Conservation (phyloP, 2,113 vertebrate genomes). For the Nerophis lumbriciformis region DNA sequence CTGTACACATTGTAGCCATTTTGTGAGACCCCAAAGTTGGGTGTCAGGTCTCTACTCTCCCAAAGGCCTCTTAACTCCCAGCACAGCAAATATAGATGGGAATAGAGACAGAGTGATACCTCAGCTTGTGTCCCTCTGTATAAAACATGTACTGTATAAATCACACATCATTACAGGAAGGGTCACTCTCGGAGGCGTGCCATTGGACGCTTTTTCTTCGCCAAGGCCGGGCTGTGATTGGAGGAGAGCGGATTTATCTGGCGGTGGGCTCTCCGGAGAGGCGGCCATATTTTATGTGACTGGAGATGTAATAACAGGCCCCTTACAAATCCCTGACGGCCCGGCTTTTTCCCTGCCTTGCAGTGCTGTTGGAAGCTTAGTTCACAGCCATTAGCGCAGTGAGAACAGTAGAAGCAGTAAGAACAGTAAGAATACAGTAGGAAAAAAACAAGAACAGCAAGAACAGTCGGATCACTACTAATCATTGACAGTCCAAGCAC, state of each 20-base stretch:
- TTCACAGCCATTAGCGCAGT: conserved; percentile 26
- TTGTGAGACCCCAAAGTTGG: conserved; percentile 58
- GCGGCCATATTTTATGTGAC: conserved; percentile 64
- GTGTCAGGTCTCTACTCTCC: conserved; percentile 48
- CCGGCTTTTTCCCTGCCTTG: conserved; percentile 36
- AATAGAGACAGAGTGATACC: conserved; percentile 13
- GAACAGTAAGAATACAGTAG: too few relatives aligned
- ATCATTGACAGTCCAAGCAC: too few relatives aligned
- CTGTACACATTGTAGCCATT: conserved; percentile 59
- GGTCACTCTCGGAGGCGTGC: conserved; percentile 45
- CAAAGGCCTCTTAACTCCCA: conserved; percentile 60
- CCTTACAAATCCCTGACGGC: conserved; percentile 64
- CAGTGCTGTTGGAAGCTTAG: conserved; percentile 37
- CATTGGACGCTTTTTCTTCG: conserved; percentile 52
- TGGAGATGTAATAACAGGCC: conserved; percentile 67
- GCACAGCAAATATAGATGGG: conserved; percentile 54
- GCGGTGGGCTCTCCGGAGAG: conserved; percentile 57
- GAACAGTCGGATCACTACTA: too few relatives aligned
- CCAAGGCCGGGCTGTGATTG: conserved; percentile 47
- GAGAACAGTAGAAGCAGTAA: neutral
- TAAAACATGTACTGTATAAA: conserved; percentile 64
- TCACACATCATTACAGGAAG: conserved; percentile 64
- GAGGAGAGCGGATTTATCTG: conserved; percentile 67
- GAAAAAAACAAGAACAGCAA: too few relatives aligned
- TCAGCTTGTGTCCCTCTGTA: conserved; percentile 44